These are phyloP conservation scores for Aradophagus sp. DNA, from an alignment of 1,140 invertebrate genomes.

Conservation along the genomic window DNA sequence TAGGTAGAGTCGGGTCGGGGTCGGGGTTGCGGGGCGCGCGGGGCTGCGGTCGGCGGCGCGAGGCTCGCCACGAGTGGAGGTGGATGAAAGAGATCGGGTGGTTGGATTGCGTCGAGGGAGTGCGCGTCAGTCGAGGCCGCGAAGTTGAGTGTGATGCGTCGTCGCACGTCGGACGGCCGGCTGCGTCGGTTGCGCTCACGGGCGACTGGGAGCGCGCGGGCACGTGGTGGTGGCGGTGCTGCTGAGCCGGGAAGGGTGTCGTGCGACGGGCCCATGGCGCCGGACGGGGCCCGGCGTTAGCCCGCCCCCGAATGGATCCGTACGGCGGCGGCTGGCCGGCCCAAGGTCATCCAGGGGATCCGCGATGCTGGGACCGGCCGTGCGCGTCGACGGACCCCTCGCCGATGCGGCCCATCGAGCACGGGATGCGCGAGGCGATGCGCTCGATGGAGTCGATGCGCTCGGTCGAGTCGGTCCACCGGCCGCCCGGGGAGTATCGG, in stretches of 20 bases:
- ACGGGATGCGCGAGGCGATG: slow-evolving; percentile 69
- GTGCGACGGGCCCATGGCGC: slow-evolving; percentile 56
- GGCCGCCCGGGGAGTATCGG: slow-evolving; percentile 61
- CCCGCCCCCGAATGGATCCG: slow-evolving; percentile 64
- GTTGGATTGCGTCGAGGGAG: slow-evolving; percentile 70
- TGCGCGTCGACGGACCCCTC: slow-evolving; percentile 72
- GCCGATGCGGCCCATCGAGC: slow-evolving; percentile 71
- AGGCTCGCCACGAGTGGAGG: slow-evolving; percentile 50
- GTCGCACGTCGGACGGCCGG: too few relatives aligned
- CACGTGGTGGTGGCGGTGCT: slow-evolving; percentile 3
- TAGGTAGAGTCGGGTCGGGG: slow-evolving; percentile 11
- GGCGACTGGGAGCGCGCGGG: neutral
- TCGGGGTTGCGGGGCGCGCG: slow-evolving; percentile 51
- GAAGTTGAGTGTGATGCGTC: slow-evolving; percentile 73
- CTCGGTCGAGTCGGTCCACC: slow-evolving; percentile 67
- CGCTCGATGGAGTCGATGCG: slow-evolving; percentile 73
- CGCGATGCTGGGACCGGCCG: slow-evolving; percentile 70
- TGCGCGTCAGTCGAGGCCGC: slow-evolving; percentile 71
- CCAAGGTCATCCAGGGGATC: slow-evolving; percentile 64
- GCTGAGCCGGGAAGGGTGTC: slow-evolving; percentile 12
- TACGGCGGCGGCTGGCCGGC: slow-evolving; percentile 65
- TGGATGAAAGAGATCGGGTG: slow-evolving; percentile 62
- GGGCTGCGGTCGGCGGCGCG: slow-evolving; percentile 65
- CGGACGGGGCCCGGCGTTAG: slow-evolving; percentile 65
- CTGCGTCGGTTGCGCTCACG: too few relatives aligned